Evolutionary conservation across 2,113 vertebrate species (phyloP).

Genomic region (Tricholaema leucomelas): DNA sequence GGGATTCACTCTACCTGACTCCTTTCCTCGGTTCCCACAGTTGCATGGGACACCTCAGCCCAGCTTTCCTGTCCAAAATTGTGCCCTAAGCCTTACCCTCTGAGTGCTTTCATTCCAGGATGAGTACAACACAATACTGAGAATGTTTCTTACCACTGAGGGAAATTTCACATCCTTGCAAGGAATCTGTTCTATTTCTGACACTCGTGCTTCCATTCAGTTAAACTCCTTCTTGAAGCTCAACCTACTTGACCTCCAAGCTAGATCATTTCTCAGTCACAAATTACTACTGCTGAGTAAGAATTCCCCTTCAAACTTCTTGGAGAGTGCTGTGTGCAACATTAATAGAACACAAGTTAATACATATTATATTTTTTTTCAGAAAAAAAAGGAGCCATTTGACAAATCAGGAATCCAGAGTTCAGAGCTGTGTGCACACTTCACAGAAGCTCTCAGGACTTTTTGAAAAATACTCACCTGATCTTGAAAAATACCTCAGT

Average conservation of each 20-base stretch:
- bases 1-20: too few species aligned
- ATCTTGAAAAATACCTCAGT: not conserved
- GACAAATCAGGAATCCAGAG: not conserved
- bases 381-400: not conserved
- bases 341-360: too few species aligned
- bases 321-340: not conserved
- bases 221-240: not conserved
- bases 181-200: not conserved
- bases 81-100: fast-evolving
- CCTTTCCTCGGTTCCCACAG: too few species aligned
- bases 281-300: not conserved
- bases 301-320: too few species aligned
- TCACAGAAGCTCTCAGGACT: not conserved
- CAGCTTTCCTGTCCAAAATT: not conserved
- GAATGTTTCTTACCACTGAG: not conserved
- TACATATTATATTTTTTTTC: not conserved
- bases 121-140: not conserved
- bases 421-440: not conserved
- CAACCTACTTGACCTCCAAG: not conserved
- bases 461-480: not conserved
- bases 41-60: not conserved
- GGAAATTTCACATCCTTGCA: not conserved
- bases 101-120: not conserved
- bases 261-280: not conserved
- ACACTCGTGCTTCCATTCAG: not conserved